Evolutionary conservation across 1,140 invertebrate genomes (phyloP).

Genomic region (Stenopsyche tienmushanensis): DNA sequence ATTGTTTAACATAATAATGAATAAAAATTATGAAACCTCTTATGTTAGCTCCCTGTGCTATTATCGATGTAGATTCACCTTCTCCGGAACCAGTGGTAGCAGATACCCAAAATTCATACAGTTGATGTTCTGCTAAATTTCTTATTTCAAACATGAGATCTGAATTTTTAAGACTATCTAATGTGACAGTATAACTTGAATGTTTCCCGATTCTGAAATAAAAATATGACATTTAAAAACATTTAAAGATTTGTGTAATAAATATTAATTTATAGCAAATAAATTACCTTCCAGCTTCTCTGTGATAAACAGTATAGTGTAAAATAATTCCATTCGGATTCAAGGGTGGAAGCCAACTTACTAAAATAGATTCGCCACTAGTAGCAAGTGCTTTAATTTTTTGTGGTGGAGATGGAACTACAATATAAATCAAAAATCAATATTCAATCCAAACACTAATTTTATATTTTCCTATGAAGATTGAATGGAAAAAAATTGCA

Average conservation of each 20-base stretch:
- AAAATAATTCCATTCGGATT: slow-evolving; percentile 72
- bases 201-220: slow-evolving; percentile 52
- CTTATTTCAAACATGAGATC: slow-evolving; percentile 62
- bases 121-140: slow-evolving; percentile 62
- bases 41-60: slow-evolving; percentile 50
- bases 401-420: slow-evolving; percentile 78
- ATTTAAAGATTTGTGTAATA: not conserved
- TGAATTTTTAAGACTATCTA: slow-evolving; percentile 47
- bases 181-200: slow-evolving; percentile 51
- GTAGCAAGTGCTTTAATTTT: slow-evolving; percentile 72
- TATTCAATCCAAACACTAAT: too few species aligned
- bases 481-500: slow-evolving; percentile 24
- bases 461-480: too few species aligned
- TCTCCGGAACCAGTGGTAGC: slow-evolving; percentile 74
- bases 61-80: slow-evolving; percentile 62
- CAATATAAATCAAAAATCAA: slow-evolving; percentile 19
- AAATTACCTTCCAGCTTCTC: slow-evolving; percentile 66
- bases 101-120: slow-evolving; percentile 80
- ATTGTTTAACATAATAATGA: not conserved
- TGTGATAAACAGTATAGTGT: slow-evolving; percentile 74
- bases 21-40: slow-evolving; percentile 45
- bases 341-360: slow-evolving; percentile 75
- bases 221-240: not conserved
- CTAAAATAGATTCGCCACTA: slow-evolving; percentile 68
- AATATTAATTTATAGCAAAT: slow-evolving; percentile 27